Evolutionary conservation across 1,140 invertebrate species (phyloP), one percentile per base, ranked within the genome.

Genomic region (Cardiocondyla obscurior): DNA sequence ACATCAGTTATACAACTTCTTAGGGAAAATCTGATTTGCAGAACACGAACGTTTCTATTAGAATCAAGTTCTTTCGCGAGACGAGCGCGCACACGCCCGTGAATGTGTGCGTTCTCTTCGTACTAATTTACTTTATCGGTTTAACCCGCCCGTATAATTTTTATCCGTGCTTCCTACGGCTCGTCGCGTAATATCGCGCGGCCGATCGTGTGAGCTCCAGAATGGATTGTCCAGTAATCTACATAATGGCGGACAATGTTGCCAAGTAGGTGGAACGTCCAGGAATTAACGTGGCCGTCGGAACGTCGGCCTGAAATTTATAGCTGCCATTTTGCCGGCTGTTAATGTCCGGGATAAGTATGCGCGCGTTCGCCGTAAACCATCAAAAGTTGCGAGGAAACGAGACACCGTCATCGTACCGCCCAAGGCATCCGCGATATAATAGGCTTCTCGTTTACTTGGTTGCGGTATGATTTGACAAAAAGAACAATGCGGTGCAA

Each of bases 181-280:
- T 6, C 22, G 39, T 67, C 60, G 46, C 22, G 33, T 69, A 79
- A 79, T 79, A 79, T 67, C n/a, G 74, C 74, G 74, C 57, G 72
- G 55, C 30, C 60, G 73, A 83, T 64, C 46, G 70, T 65, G 73
- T 79, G 53, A 65, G 57, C 42, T 58, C 36, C 46, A 14, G 22
- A 44, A 69, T 77, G 58, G 22, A 65, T 83, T 79, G 74, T 69
- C 46, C 49, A 33, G 39, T 69, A 81, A 69, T 83, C 53, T 83
- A 81, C 82, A 69, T 81, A 81, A 83, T 81, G 64, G 82, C 49
- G 62, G 62, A 70, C 62, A 83, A 60, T 60, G 60, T 79, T 69
- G 42, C 58, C 62, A 51, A 83, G 82, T 83, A 83, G 64, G 62
- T 83, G 74, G 62, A 49, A 69, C 62, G 46, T 74, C 81, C 33